A percentile compares a stretch with the other conserved stretches of the same genome.
These are phyloP conservation scores for Dendrocincla fuliginosa DNA, from an alignment of 2,797 vertebrate genomes.

Conservation along the genomic window DNA sequence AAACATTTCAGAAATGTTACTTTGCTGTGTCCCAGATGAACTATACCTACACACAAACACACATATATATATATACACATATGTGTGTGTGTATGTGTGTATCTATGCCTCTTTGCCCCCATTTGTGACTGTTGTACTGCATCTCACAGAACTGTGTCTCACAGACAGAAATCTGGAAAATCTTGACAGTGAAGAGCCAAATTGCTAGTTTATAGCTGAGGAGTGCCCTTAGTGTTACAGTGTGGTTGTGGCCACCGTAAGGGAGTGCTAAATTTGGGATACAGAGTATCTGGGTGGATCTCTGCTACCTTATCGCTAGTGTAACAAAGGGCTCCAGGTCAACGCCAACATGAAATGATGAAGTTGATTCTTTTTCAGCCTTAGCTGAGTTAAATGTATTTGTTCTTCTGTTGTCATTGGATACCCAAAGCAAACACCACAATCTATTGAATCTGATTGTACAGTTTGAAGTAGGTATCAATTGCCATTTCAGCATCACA, in stretches of 20 bases:
- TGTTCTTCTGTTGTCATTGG: not conserved
- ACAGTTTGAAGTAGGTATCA: not conserved
- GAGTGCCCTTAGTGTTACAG: not conserved
- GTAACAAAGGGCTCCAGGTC: not conserved
- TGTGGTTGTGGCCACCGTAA: not conserved
- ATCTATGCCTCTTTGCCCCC: not conserved
- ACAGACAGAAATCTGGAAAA: not conserved
- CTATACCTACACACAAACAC: not conserved
- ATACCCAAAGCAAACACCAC: not conserved
- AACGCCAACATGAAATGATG: not conserved
- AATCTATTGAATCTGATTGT: not conserved
- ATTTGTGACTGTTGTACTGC: not conserved
- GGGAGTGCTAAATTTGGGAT: not conserved
- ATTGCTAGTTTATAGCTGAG: not conserved
- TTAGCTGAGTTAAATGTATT: not conserved
- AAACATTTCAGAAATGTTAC: not conserved
- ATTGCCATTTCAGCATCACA: not conserved
- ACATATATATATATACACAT: not conserved
- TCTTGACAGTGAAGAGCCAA: not conserved
- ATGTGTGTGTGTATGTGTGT: not conserved
- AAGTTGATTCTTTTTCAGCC: not conserved
- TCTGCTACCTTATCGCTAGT: not conserved
- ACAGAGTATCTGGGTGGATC: not conserved
- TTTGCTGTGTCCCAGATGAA: not conserved
- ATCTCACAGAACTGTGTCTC: not conserved